Conservation (phyloP, 2,888 invertebrate genomes). For the Blera fallax region DNA sequence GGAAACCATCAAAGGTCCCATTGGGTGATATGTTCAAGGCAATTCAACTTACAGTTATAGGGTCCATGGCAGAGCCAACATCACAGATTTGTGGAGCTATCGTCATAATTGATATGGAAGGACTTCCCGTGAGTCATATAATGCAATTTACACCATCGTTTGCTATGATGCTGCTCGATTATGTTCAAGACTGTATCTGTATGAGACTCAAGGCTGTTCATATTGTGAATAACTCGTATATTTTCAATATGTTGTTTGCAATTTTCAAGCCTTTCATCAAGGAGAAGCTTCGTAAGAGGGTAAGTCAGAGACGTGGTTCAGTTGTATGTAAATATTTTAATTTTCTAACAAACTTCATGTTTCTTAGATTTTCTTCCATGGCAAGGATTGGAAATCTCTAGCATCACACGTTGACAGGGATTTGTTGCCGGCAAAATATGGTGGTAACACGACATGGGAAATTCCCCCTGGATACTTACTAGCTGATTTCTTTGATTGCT, state of each 20-base stretch:
- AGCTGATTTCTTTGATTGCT: slow-evolving; percentile 86
- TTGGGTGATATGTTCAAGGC: slow-evolving; percentile 87
- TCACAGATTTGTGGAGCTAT: slow-evolving; percentile 90
- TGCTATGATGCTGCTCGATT: slow-evolving; percentile 88
- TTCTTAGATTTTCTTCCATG: slow-evolving; percentile 87
- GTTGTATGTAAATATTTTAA: too few species aligned
- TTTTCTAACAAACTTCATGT: neutral
- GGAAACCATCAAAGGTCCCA: slow-evolving; percentile 88
- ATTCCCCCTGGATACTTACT: slow-evolving; percentile 85
- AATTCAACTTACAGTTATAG: slow-evolving; percentile 87
- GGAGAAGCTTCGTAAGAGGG: slow-evolving; percentile 90
- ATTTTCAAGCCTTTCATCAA: slow-evolving; percentile 94
- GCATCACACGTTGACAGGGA: slow-evolving; percentile 84
- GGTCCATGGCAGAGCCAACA: slow-evolving; percentile 89
- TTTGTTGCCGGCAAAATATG: slow-evolving; percentile 85
- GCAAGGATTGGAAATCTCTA: slow-evolving; percentile 85
- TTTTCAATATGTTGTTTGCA: slow-evolving; percentile 93
- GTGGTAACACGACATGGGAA: slow-evolving; percentile 85
- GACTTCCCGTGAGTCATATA: slow-evolving; percentile 87
- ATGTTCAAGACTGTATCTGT: slow-evolving; percentile 91
- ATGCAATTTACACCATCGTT: slow-evolving; percentile 90
- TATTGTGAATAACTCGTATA: slow-evolving; percentile 92
- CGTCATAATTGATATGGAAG: slow-evolving; percentile 89
- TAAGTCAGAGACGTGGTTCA: slow-evolving; percentile 81
- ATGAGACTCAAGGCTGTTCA: slow-evolving; percentile 92